Evolutionary conservation across 1,140 invertebrate genomes (phyloP), one percentile per base, ranked within the genome.

Genomic region (Drosophila arizonae): DNA sequence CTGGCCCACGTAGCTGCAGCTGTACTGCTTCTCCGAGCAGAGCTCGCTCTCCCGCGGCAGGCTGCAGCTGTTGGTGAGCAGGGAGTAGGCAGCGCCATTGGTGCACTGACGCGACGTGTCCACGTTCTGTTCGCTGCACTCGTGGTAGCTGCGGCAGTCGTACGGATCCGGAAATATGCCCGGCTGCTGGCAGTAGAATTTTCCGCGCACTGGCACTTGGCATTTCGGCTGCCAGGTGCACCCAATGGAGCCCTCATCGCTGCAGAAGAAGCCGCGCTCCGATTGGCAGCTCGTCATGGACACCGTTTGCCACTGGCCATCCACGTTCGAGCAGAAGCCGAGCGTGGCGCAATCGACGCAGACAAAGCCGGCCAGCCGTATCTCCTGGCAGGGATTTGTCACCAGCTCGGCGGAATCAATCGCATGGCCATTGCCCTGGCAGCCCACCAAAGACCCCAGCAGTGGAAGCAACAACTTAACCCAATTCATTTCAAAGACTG

Each of bases 101-200:
- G 72, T 77, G 62, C 90, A 91, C 17, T 70, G 69, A 0, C 58
- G 58, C 0, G 65, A 76, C 2, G 66, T 84, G 39, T 87, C 76
- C 64, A 72, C 63, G 39, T 80, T 77, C 10, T 52, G 72, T 2
- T 65, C 64, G n/a, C 54, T 66, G 67, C 92, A 92, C 17, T 90
- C 84, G 55, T 92, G 90, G 51, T 92, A 92, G 30, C 70, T 77
- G 43, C 84, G 81, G 36, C 92, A 92, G 26, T 91, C 78, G 39
- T 91, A 90, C 6, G 92, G 90, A 82, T 92, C 90, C 1, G 92
- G 92, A 50, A 85, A 92, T 1, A 79, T 51, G 10, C 92, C 92
- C 0, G 48, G 43, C 17, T 71, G 76, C 39, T 90, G 89, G 55
- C 89, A 90, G 48, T 69, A 70, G 55, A 90, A 90, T 17, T 79